Base-by-base conservation (phyloP, 2,113 vertebrate genomes). In the Cyprinus carpio region DNA sequence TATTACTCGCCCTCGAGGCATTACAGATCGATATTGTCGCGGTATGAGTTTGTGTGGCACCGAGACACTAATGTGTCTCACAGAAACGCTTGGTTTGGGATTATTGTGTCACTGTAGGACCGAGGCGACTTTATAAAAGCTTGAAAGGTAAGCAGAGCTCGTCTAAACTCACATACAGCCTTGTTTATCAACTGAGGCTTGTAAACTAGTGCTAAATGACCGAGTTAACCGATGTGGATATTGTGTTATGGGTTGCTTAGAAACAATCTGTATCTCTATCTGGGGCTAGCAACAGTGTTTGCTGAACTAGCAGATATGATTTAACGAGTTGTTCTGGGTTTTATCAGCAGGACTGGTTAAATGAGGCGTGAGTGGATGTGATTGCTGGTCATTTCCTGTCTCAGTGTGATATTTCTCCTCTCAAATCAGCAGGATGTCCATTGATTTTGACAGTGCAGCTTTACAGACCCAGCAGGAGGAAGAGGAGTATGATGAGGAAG, bases 371-470 rank as follows among this genome's bases (percentile, higher is more conserved):
- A 49, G 37, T 43, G 72, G 13, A 46, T 7, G n/a, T 0, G 49
- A 54, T 27, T 76, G 27, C 25, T 51, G 43, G 75, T 76, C 6
- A 54, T 54, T 54, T 79, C 76, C 76, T 60, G 76, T 34, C 37
- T 65, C 58, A 81, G 0, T 62, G 37, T 81, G 60, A 69, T 4
- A 12, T 34, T 20, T 54, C 15, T 64, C 7, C 10, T 82, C 49
- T 69, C n/a, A 31, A 46, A 20, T 37, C 46, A 16, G 20, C 34
- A 69, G 71, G n/a, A 96, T 96, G 95, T 95, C 95, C 10, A 94
- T 96, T 74, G 94, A 96, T 86, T 96, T 95, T 83, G 94, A 94
- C 84, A 93, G 93, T 13, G 94, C 92, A 87, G 93, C 94, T 82
- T 90, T 96, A 79, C 93, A 94, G 88, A 94, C 92, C 7, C 94